Conservation (phyloP, 2,888 invertebrate species). For the Ornithoptera priamus region DNA sequence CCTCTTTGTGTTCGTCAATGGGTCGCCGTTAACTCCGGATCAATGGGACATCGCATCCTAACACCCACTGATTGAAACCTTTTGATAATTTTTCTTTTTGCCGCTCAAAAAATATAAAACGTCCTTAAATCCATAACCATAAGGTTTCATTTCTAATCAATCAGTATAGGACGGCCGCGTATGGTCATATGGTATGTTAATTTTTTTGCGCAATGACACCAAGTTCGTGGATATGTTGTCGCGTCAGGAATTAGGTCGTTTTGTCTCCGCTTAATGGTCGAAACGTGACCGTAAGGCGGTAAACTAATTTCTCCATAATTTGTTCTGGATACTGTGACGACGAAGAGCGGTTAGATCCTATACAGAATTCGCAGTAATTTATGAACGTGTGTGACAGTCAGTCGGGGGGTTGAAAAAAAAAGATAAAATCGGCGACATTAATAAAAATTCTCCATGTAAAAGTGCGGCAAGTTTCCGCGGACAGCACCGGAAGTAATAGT, state of each 20-base stretch:
- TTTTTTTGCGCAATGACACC: conserved; percentile 79
- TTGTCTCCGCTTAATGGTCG: conserved; percentile 76
- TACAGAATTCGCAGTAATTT: conserved; percentile 62
- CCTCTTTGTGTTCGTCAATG: conserved; percentile 70
- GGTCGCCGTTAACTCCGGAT: conserved; percentile 73
- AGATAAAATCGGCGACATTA: conserved; percentile 32
- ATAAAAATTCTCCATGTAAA: conserved; percentile 47
- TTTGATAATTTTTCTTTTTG: conserved; percentile 36
- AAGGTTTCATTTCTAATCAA: conserved; percentile 31
- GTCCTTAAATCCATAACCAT: not conserved
- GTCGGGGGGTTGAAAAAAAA: conserved; percentile 25
- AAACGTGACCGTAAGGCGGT: conserved; percentile 73
- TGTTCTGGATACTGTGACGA: conserved; percentile 68
- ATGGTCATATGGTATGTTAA: conserved; percentile 38
- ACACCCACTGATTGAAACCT: conserved; percentile 49
- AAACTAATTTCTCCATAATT: conserved; percentile 70
- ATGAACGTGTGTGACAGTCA: conserved; percentile 50
- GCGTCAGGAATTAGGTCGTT: conserved; percentile 74
- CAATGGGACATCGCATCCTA: conserved; percentile 63
- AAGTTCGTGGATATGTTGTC: conserved; percentile 74
- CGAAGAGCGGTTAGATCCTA: conserved; percentile 59
- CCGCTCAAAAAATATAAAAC: conserved; percentile 11
- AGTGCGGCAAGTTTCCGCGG: conserved; percentile 47
- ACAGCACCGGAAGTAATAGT: conserved; percentile 70
- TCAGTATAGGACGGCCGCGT: conserved; percentile 31